Percentiles rank a stretch among this genome's conserved stretches.
phyloP scores from a whole-genome alignment of 2,888 invertebrate species.

The Cryptosula pallasiana region DNA sequence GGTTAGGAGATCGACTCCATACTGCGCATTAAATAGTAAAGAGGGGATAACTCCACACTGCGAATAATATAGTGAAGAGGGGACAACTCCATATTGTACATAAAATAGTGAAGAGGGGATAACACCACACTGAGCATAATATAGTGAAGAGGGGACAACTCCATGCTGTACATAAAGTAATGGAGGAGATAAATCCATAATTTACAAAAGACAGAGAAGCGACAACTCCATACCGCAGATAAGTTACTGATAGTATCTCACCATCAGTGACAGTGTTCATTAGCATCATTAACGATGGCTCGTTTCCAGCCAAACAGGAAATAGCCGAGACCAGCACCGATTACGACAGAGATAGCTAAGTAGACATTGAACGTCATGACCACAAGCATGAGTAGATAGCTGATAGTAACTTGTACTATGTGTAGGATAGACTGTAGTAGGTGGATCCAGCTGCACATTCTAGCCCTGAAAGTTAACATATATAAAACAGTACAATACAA shows the following conservation, averaged over 20 bases:
- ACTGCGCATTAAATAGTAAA: no score
- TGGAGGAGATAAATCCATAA: not conserved
- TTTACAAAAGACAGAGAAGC: not conserved
- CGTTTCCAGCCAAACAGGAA: conserved; percentile 95
- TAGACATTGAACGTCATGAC: conserved; percentile 96
- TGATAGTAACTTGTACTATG: conserved; percentile 80
- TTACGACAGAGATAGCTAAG: conserved; percentile 80
- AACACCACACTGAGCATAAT: no score
- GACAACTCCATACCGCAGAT: not conserved
- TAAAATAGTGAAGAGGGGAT: no score
- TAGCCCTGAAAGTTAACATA: conserved; percentile 60
- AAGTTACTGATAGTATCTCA: no score
- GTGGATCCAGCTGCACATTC: conserved; percentile 69
- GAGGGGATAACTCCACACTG: no score
- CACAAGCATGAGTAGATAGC: conserved; percentile 89
- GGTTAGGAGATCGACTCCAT: no score
- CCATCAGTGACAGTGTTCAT: conserved; percentile 83
- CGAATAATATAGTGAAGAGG: no score
- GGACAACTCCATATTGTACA: no score
- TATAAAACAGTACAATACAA: not conserved
- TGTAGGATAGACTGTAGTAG: conserved; percentile 81
- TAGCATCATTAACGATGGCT: conserved; percentile 79
- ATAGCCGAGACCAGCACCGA: conserved; percentile 85
- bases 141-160: not conserved
- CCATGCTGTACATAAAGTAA: not conserved